A percentile compares a stretch with the other conserved stretches of the same genome.
Conservation (phyloP, 1,140 invertebrate genomes). For the Drosophila ambigua region DNA sequence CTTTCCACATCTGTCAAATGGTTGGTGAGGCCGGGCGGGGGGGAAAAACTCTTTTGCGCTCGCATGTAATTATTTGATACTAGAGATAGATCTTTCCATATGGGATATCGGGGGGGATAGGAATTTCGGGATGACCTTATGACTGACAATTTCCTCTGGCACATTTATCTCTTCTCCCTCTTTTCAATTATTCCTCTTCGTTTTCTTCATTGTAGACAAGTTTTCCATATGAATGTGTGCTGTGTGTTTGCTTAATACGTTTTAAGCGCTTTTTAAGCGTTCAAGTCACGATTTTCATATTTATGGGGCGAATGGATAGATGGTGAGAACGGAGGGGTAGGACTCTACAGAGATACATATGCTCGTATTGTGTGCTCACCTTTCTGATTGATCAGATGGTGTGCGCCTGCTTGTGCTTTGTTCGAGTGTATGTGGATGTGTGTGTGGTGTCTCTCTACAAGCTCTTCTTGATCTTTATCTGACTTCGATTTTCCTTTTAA, state of each 20-base stretch:
- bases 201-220: slow-evolving; percentile 63
- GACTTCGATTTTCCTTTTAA: slow-evolving; percentile 62
- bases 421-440: not conserved
- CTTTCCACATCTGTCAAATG: slow-evolving; percentile 69
- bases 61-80: slow-evolving; percentile 61
- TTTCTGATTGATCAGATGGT: slow-evolving; percentile 72
- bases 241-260: slow-evolving; percentile 76
- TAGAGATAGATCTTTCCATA: slow-evolving; percentile 38
- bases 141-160: slow-evolving; percentile 76
- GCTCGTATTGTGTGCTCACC: slow-evolving; percentile 30
- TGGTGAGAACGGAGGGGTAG: slow-evolving; percentile 11
- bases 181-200: slow-evolving; percentile 70
- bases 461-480: slow-evolving; percentile 62
- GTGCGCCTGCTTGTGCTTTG: not conserved
- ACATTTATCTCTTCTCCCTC: slow-evolving; percentile 64
- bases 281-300: slow-evolving; percentile 82
- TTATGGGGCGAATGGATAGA: slow-evolving; percentile 44
- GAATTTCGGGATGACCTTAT: slow-evolving; percentile 65
- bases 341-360: not conserved
- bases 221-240: slow-evolving; percentile 62
- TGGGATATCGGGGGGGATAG: slow-evolving; percentile 21
- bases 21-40: no score
- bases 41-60: slow-evolving; percentile 36
- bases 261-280: slow-evolving; percentile 82
- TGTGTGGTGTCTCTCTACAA: slow-evolving; percentile 42